Evolutionary conservation across 2,113 vertebrate species (phyloP).

Genomic region (Bambusicola thoracicus): DNA sequence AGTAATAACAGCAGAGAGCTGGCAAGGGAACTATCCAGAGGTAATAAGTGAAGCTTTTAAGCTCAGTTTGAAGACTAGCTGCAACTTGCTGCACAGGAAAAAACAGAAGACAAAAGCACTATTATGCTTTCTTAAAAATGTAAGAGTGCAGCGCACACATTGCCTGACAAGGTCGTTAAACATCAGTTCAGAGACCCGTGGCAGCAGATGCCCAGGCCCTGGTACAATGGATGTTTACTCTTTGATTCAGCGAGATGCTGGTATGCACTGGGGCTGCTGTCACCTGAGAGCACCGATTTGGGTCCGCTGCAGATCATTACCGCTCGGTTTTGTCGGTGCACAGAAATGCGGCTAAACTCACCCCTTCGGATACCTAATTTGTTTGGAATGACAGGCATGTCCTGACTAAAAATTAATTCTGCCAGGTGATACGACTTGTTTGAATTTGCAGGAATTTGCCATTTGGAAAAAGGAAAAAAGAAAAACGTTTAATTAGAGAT

Average conservation of each 20-base stretch:
- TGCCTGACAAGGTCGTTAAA: slow-evolving; percentile 70
- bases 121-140: slow-evolving; percentile 69
- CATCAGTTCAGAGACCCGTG: slow-evolving; percentile 34
- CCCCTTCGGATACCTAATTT: slow-evolving; percentile 71
- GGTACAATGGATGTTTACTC: slow-evolving; percentile 57
- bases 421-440: slow-evolving; percentile 74
- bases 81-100: slow-evolving; percentile 69
- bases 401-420: slow-evolving; percentile 73
- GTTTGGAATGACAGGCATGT: slow-evolving; percentile 79
- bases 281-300: not conserved
- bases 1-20: not conserved
- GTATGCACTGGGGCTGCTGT: slow-evolving; percentile 45
- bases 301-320: not conserved
- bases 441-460: slow-evolving; percentile 74
- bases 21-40: slow-evolving; percentile 41
- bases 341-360: slow-evolving; percentile 46
- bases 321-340: slow-evolving; percentile 23
- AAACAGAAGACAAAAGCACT: slow-evolving; percentile 67
- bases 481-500: slow-evolving; percentile 65
- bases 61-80: slow-evolving; percentile 53
- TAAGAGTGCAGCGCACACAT: slow-evolving; percentile 30
- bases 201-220: not conserved
- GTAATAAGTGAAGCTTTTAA: slow-evolving; percentile 34
- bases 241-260: slow-evolving; percentile 46
- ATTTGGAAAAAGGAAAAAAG: slow-evolving; percentile 62